Conservation (phyloP, 2,113 vertebrate species). For the Pampusana beccarii region DNA sequence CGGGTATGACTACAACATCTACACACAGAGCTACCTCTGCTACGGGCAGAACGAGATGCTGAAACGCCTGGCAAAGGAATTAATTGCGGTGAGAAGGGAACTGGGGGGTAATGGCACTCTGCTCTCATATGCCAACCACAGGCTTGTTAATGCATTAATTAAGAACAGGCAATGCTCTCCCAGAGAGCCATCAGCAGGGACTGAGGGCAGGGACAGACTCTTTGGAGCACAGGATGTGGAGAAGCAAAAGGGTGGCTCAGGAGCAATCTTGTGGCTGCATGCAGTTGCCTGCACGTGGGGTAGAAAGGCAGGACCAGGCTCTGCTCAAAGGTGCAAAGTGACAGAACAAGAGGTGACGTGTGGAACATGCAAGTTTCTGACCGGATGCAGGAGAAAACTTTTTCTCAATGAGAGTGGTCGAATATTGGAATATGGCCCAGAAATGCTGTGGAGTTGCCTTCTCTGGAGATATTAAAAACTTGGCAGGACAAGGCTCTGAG, state of each 20-base stretch:
- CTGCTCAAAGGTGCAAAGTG: neutral
- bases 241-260: neutral
- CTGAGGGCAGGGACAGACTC: neutral
- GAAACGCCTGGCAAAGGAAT: conserved; percentile 53
- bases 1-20: conserved; percentile 71
- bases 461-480: neutral
- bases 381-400: neutral
- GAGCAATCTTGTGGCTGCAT: neutral
- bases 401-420: neutral
- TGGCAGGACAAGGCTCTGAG: neutral
- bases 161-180: neutral
- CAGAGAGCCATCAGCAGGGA: neutral
- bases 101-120: neutral
- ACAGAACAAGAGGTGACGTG: neutral
- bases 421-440: neutral
- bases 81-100: conserved; percentile 64
- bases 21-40: conserved; percentile 82
- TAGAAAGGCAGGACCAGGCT: neutral
- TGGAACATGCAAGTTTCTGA: neutral
- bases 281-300: neutral
- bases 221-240: neutral
- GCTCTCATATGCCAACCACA: neutral
- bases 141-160: neutral
- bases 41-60: conserved; percentile 77
- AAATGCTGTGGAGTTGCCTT: neutral